Conservation (phyloP, 2,113 vertebrate genomes). For the Copsychus sechellarum region DNA sequence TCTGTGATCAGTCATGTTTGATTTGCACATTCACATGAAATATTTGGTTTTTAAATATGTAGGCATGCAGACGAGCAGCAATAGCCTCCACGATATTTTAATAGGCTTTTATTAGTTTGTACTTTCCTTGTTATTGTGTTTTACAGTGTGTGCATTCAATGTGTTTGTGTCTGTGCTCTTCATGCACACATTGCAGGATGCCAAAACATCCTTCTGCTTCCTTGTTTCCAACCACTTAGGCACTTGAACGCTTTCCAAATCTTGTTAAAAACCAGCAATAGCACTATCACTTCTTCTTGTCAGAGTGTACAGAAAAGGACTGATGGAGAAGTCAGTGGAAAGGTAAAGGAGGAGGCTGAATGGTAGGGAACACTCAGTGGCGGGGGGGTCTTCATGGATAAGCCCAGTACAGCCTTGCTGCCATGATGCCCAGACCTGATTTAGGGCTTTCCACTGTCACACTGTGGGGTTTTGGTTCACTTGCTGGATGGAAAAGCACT, state of each 20-base stretch:
- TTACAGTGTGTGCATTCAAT: conserved; percentile 43
- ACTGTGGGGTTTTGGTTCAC: not conserved
- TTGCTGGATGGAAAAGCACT: not conserved
- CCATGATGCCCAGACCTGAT: accelerated
- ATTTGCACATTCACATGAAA: conserved; percentile 5
- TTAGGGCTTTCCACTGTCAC: not conserved
- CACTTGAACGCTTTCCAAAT: conserved; percentile 24
- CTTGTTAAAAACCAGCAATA: conserved; percentile 52
- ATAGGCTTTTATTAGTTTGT: conserved; percentile 55
- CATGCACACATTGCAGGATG: conserved; percentile 20
- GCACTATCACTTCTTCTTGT: not conserved
- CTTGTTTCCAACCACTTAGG: conserved; percentile 52
- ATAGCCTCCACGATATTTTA: conserved; percentile 29
- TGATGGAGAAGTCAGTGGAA: not conserved
- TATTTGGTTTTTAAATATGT: conserved; percentile 20
- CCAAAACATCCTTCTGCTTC: conserved; percentile 54
- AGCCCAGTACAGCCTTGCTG: accelerated
- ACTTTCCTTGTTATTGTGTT: conserved; percentile 51
- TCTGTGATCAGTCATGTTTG: conserved; percentile 38
- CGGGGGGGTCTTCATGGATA: not conserved
- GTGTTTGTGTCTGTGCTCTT: conserved; percentile 52
- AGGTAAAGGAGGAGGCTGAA: not conserved
- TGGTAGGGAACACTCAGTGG: accelerated
- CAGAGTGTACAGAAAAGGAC: not conserved
- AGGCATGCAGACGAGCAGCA: not conserved